Evolutionary conservation across 92 coral and sea anemone species (phyloP), one percentile per base, ranked within the genome.

Genomic region (Epizoanthus scotinus): DNA sequence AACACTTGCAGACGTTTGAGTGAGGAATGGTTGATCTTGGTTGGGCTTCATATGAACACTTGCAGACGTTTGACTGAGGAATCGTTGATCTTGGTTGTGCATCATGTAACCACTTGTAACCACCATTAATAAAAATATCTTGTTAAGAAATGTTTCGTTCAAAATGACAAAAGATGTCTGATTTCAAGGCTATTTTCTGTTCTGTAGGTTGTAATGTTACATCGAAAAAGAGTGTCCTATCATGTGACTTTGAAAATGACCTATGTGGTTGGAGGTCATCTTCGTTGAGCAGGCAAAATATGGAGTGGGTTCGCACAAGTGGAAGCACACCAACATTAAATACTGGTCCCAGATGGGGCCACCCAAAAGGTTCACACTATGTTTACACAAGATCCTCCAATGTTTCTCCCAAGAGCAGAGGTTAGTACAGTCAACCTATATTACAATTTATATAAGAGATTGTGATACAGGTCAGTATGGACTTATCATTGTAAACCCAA

Each of bases 301-400:
- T 89, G 84, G 71, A 38, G 34, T 94, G 98, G 98, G 81, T 75
- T 29, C 66, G 91, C 63, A 87, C 91, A 36, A 90, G 88, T 25
- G 72, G 86, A 42, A 26, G 89, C 0, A 88, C 92, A 22, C 85
- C 90, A 1, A 73, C 57, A 4, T 5, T 70, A 4, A 77, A 81
- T 34, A 87, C 89, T 56, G 92, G 94, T 50, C 96, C 96, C 18
- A 44, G 77, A 71, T 94, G 94, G 98, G 96, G 96, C 5, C 85
- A 87, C 31, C 98, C 98, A 22, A 82, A 78, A 53, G 94, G 94
- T 2, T 90, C 96, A 0, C 88, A 67, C 72, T 91, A 90, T 74
- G 85, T 87, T 2, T 94, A 90, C 65, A 89, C 94, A 7, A 62
- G 78, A 40, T 89, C 94, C 17, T 60, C 79, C 52, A 54, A 63